Percentiles rank a stretch among this genome's conserved stretches.
Evolutionary conservation across 2,797 vertebrate species (phyloP).

Genomic region (Xenentodon cancila): DNA sequence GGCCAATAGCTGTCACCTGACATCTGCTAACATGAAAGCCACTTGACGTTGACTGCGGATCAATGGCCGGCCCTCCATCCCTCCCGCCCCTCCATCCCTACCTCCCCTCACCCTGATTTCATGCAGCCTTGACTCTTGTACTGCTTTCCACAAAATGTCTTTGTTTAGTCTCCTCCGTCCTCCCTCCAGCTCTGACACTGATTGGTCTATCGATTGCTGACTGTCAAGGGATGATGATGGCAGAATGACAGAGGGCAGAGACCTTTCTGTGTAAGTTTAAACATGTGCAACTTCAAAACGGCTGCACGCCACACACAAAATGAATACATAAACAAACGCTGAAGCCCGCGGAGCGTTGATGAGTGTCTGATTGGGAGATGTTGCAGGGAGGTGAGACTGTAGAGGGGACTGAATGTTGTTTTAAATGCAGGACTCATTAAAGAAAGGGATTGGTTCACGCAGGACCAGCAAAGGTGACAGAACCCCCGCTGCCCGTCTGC

Average conservation of each 20-base stretch:
- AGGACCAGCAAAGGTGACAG: conserved; percentile 40
- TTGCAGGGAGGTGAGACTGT: conserved; percentile 67
- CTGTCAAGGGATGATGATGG: conserved; percentile 45
- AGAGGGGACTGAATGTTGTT: conserved; percentile 64
- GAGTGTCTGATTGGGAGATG: conserved; percentile 56
- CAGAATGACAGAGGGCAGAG: conserved; percentile 35
- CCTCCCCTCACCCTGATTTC: conserved; percentile 25
- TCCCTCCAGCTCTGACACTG: conserved; percentile 38
- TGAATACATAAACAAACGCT: conserved; percentile 58
- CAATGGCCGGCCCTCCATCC: conserved; percentile 54
- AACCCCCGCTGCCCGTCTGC: conserved; percentile 23
- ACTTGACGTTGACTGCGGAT: conserved; percentile 74
- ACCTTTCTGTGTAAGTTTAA: conserved; percentile 35
- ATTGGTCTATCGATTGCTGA: conserved; percentile 68
- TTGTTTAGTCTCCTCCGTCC: conserved; percentile 41
- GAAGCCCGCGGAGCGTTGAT: conserved; percentile 47
- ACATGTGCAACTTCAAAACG: conserved; percentile 15
- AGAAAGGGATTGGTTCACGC: conserved; percentile 52
- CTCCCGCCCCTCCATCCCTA: conserved; percentile 28
- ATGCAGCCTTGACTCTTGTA: conserved; percentile 55
- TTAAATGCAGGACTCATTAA: conserved; percentile 67
- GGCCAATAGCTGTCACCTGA: conserved; percentile 76
- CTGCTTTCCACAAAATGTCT: conserved; percentile 44
- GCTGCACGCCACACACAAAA: conserved; percentile 32
- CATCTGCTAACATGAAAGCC: conserved; percentile 80